These are phyloP conservation scores for Branchipolynoe longqiensis DNA, from an alignment of 2,888 invertebrate species.

Conservation along the genomic window DNA sequence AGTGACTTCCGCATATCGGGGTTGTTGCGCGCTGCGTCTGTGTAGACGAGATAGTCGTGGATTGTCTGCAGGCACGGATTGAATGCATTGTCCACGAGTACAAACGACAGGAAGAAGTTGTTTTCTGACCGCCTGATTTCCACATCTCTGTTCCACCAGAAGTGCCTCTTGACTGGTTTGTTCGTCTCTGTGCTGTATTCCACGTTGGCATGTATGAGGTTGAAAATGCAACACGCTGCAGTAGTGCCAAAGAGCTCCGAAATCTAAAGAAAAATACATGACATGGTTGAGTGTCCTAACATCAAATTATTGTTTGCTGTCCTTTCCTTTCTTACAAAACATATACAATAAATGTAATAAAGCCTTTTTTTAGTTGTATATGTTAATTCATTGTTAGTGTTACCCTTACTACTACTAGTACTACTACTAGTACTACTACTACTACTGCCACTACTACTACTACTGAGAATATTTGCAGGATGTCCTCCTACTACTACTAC, in stretches of 20 bases:
- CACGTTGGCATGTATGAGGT: neutral
- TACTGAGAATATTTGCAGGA: too few relatives aligned
- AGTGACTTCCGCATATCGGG: neutral
- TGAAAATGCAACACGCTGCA: constrained; percentile 9
- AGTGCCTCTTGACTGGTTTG: neutral
- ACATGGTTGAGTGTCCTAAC: too few relatives aligned
- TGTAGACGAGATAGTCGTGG: neutral
- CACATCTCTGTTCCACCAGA: constrained; percentile 12
- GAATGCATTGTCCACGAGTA: neutral
- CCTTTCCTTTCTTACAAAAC: too few relatives aligned
- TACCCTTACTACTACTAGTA: too few relatives aligned
- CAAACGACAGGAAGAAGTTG: constrained; percentile 14
- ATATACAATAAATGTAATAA: too few relatives aligned
- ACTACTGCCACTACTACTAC: too few relatives aligned
- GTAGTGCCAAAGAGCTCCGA: neutral
- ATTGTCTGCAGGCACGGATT: neutral
- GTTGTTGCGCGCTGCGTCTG: neutral
- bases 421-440: too few relatives aligned
- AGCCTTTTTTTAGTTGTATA: too few relatives aligned
- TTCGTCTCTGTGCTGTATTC: neutral
- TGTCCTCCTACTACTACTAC: too few relatives aligned
- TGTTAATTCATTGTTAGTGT: too few relatives aligned
- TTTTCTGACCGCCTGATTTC: constrained; percentile 4
- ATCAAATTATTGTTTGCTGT: too few relatives aligned
- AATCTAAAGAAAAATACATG: neutral